Evolutionary conservation across 1,140 invertebrate genomes (phyloP).

Genomic region (Drepana arcuata): DNA sequence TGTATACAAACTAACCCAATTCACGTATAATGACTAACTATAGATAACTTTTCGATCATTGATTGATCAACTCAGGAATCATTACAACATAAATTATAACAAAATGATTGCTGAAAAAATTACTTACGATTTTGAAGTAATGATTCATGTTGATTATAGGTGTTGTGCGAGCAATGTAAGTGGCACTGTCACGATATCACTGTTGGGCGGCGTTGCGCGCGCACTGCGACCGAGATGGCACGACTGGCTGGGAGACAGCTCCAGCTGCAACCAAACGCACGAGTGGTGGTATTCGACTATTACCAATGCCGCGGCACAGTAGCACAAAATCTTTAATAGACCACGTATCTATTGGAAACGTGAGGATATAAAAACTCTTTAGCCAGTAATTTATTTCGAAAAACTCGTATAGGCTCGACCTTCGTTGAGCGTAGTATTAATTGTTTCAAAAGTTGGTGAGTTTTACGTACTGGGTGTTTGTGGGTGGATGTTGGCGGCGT

Average conservation of each 20-base stretch:
- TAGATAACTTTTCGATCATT: no score
- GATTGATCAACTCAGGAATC: no score
- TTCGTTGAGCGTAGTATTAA: conserved; percentile 30
- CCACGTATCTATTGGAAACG: no score
- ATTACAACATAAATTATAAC: no score
- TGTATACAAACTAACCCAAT: no score
- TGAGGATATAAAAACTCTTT: conserved; percentile 7
- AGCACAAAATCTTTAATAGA: no score
- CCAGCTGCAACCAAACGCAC: conserved; percentile 45
- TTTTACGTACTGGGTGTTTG: conserved; percentile 43
- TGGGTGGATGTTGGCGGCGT: conserved; percentile 41
- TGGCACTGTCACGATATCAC: conserved; percentile 32
- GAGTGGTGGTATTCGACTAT: conserved; percentile 36
- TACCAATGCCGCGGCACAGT: conserved; percentile 22
- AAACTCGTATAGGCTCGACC: conserved; percentile 26
- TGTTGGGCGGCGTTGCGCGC: conserved; percentile 11
- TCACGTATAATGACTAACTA: no score
- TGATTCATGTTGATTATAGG: conserved; percentile 19
- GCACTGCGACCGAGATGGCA: conserved; percentile 23
- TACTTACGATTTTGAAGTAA: conserved; percentile 34
- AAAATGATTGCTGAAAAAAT: no score
- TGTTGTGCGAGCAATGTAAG: no score
- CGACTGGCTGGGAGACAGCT: conserved; percentile 37
- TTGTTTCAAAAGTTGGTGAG: conserved; percentile 26
- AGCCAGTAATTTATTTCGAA: no score